Conservation (phyloP, 2,113 vertebrate species). For the Bombycilla garrulus region DNA sequence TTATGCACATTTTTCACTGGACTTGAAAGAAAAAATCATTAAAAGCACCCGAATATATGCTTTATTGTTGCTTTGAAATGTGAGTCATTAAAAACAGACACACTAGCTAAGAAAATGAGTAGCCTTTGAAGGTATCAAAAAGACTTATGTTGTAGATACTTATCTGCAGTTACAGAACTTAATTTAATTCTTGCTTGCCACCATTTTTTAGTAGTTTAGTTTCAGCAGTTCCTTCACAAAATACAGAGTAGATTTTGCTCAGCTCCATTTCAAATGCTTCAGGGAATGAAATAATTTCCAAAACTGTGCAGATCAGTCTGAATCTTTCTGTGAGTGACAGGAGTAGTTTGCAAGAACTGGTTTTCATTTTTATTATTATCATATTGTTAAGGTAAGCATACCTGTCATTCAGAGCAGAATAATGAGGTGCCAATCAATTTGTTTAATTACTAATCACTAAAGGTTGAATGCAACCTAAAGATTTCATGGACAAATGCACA, state of each 20-base stretch:
- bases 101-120: neutral
- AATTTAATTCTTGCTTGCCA: slow-evolving; percentile 31
- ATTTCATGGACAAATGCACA: neutral
- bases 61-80: slow-evolving; percentile 19
- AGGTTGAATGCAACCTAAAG: neutral
- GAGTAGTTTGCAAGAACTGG: neutral
- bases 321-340: neutral
- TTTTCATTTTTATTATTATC: neutral
- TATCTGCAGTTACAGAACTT: neutral
- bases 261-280: slow-evolving; percentile 15
- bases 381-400: neutral
- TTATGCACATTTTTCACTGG: neutral
- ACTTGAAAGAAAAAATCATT: slow-evolving; percentile 16
- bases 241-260: neutral
- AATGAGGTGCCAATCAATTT: neutral
- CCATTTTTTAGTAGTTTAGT: neutral
- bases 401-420: neutral
- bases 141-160: slow-evolving; percentile 2
- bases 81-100: slow-evolving; percentile 4
- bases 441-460: neutral
- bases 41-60: neutral
- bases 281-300: slow-evolving; percentile 8
- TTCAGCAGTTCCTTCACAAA: slow-evolving; percentile 9
- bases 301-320: neutral
- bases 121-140: slow-evolving; percentile 21